Evolutionary conservation across 2,113 vertebrate species (phyloP).

Genomic region (Vimba vimba): DNA sequence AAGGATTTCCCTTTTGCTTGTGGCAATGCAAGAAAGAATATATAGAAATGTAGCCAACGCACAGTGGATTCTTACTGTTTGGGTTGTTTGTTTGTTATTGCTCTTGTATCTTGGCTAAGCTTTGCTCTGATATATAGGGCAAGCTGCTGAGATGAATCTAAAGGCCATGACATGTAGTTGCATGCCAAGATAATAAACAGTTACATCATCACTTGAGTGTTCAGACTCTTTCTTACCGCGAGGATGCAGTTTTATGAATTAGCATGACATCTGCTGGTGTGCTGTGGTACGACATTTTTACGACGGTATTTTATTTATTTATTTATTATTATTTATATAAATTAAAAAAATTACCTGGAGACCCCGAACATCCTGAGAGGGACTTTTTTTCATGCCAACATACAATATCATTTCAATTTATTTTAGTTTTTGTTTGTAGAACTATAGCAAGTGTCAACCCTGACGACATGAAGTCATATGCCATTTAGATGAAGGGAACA

Average conservation of each 20-base stretch:
- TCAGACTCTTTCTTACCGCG: not conserved
- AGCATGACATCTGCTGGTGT: constrained; percentile 34
- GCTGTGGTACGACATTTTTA: not conserved
- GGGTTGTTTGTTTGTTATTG: constrained; percentile 75
- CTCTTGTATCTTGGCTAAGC: constrained; percentile 82
- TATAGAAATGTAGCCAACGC: constrained; percentile 74
- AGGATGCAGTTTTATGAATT: constrained; percentile 8
- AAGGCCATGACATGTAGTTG: constrained; percentile 86
- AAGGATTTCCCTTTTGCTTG: constrained; percentile 89
- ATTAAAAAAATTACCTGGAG: too few species aligned
- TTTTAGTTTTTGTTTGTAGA: too few species aligned
- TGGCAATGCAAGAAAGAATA: constrained; percentile 74
- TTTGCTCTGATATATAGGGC: constrained; percentile 82
- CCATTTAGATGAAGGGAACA: too few species aligned
- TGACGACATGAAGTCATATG: too few species aligned
- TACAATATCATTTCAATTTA: too few species aligned
- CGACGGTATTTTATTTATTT: too few species aligned
- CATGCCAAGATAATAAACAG: constrained; percentile 92
- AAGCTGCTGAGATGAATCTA: constrained; percentile 78
- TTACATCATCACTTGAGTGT: constrained; percentile 42
- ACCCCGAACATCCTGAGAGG: too few species aligned
- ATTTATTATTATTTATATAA: too few species aligned
- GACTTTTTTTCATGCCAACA: too few species aligned
- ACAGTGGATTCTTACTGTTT: constrained; percentile 78
- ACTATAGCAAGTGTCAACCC: too few species aligned